phyloP scores from a whole-genome alignment of 2,797 vertebrate species.

The Platalea minor region DNA sequence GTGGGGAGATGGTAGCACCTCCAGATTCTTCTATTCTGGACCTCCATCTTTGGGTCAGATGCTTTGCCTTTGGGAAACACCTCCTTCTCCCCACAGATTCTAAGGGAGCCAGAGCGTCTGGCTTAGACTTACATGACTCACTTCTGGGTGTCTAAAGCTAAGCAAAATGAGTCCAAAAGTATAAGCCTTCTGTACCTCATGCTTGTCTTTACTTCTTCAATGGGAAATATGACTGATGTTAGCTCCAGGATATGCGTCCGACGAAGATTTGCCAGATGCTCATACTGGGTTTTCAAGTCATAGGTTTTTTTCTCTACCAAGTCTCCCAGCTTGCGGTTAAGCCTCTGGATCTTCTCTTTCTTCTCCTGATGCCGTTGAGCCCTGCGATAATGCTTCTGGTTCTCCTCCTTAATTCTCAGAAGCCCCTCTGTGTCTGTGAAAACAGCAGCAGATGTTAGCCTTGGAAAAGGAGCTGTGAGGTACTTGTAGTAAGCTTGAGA shows the following conservation, averaged over 20 bases:
- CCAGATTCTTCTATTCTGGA: background rate
- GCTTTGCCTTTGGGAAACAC: background rate
- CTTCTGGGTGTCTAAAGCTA: background rate
- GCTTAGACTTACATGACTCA: background rate
- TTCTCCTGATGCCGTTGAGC: conserved; percentile 93
- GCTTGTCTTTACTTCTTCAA: conserved; percentile 89
- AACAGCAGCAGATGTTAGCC: conserved; percentile 23
- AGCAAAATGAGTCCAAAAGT: background rate
- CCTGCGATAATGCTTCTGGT: conserved; percentile 87
- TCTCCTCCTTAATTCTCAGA: conserved; percentile 86
- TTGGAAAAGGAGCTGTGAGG: background rate
- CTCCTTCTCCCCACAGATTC: background rate
- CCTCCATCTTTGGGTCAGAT: background rate
- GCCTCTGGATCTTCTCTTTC: conserved; percentile 91
- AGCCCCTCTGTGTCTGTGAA: conserved; percentile 83
- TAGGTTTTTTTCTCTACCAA: conserved; percentile 82
- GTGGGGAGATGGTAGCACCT: background rate
- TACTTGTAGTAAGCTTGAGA: background rate
- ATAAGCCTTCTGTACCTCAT: conserved; percentile 77
- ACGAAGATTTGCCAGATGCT: conserved; percentile 82
- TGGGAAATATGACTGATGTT: conserved; percentile 88
- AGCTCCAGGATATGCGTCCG: conserved; percentile 87
- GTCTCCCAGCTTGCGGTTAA: conserved; percentile 87
- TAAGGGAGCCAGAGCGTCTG: background rate
- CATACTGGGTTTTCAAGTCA: conserved; percentile 82